These are phyloP conservation scores for Meloidogyne floridensis DNA, from an alignment of 1,140 invertebrate species.

Conservation along the genomic window DNA sequence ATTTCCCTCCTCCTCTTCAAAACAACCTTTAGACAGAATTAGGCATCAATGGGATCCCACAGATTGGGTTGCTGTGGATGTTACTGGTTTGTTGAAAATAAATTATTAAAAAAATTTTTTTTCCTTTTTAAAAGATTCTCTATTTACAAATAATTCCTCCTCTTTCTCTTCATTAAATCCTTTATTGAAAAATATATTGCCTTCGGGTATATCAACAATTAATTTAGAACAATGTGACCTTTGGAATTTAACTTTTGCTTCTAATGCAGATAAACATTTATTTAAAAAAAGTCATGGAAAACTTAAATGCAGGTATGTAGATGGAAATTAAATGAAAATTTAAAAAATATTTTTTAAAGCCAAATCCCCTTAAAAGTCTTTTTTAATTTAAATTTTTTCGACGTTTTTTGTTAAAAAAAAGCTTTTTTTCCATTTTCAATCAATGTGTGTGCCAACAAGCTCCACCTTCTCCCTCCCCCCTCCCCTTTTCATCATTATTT, in stretches of 20 bases:
- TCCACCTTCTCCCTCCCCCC: background rate
- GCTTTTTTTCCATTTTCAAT: background rate
- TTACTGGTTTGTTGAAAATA: slow-evolving; percentile 11
- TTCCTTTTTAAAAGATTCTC: background rate
- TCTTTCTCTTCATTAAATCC: slow-evolving; percentile 3
- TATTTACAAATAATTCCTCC: background rate
- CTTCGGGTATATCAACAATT: background rate
- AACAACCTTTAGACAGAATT: slow-evolving; percentile 3
- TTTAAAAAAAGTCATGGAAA: slow-evolving; percentile 23
- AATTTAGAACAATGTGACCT: slow-evolving; percentile 25
- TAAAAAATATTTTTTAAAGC: too few species aligned
- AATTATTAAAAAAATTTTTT: background rate
- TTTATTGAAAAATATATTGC: background rate
- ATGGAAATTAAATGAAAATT: too few species aligned
- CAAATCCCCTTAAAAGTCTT: background rate
- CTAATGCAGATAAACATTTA: slow-evolving; percentile 19
- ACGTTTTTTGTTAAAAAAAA: background rate
- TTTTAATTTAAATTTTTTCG: background rate
- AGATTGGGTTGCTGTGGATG: slow-evolving; percentile 29
- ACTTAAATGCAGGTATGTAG: slow-evolving; percentile 27
- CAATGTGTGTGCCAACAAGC: background rate
- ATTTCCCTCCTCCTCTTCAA: background rate
- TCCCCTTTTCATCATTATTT: background rate
- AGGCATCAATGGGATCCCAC: slow-evolving; percentile 28
- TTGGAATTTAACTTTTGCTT: slow-evolving; percentile 33